Evolutionary conservation across 2,797 vertebrate species (phyloP), one percentile per base, ranked within the genome.

Genomic region (Phylloscopus collybita): DNA sequence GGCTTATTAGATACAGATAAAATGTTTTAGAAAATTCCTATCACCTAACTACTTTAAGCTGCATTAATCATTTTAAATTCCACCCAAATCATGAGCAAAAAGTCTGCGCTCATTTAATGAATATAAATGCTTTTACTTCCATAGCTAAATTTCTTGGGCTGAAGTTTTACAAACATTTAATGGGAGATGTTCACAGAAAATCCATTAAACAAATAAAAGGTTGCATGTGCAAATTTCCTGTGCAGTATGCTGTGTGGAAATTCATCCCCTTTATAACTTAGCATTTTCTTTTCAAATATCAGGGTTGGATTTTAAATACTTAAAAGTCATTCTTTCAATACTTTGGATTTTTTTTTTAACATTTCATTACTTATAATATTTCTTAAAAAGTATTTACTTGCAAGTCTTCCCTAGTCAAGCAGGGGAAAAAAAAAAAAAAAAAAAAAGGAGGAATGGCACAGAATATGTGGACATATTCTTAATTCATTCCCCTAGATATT

Each of bases 51-150:
- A 92, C 91, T 95, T 94, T 86, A 96, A 95, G 72, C 93, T 96
- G 61, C 61, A 92, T 95, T 97, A 98, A 97, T 96, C 94, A 97
- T 93, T 96, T 97, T 97, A 97, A 96, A 96, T 80, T 94, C 84
- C 75, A 93, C 42, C 80, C 86, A 94, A 97, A 96, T 86, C 74
- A 93, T 81, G 57, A 92, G 81, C 64, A 96, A 95, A 95, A 97
- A 88, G 27, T 95, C 83, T 91, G 93, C 9, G 34, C 51, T 94
- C 89, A 78, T 79, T 86, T 96, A 97, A 96, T 97, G 94, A 97
- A 97, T 96, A 95, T 93, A 97, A 97, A 96, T 92, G 70, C 57
- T 93, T 86, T 76, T 59, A 64, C 25, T 95, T 96, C 83, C 82
- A 73, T 90, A 88, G 80, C 62, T 80, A 96, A 97, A 96, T 92